Base-by-base conservation (phyloP, 2,888 invertebrate genomes). In the Encarsia formosa region DNA sequence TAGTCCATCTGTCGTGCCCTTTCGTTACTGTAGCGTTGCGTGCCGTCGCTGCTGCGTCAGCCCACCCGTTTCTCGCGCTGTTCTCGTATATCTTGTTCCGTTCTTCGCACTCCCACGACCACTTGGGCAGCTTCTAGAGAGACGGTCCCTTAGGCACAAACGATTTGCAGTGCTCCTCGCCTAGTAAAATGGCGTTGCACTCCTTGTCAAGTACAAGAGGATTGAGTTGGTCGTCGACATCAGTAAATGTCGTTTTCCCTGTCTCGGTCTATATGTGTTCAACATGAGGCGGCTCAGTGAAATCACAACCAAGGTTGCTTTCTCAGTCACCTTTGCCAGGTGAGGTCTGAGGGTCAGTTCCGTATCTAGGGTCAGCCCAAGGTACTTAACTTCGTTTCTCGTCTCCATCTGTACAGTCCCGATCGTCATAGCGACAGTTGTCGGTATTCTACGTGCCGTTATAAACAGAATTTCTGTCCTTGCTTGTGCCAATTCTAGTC, bases 361-460 rank as follows among this genome's bases (percentile, higher is more conserved):
- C 5, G 22, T 29, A 35, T 61, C 63, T 0, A 64, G 29, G 3
- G 19, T 38, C 11, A 61, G 47, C 1, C 63, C 63, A 2, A 63
- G 51, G 22, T 64, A 64, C 52, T 60, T 61, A 15, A 59, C 41
- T 40, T 37, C 46, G n/a, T 19, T 34, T 19, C 18, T 24, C 18
- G 57, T 19, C 44, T 20, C n/a, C 2, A 55, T 53, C 4, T 8
- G 15, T 11, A 48, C 26, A 9, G 47, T 54, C 11, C 44, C 55
- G 2, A 61, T 49, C 35, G n/a, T 47, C 45, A 62, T 34, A 1
- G 41, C 39, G 19, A 59, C 22, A 31, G 24, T 29, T 26, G 53
- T 59, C 32, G 22, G 23, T 38, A 6, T 38, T 5, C 24, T 3
- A 16, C 24, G 23, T n/a, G n/a, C n/a, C n/a, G n/a, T n/a, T n/a